Conservation (phyloP, 2,797 vertebrate genomes). For the Hippopotamyrus pictus region DNA sequence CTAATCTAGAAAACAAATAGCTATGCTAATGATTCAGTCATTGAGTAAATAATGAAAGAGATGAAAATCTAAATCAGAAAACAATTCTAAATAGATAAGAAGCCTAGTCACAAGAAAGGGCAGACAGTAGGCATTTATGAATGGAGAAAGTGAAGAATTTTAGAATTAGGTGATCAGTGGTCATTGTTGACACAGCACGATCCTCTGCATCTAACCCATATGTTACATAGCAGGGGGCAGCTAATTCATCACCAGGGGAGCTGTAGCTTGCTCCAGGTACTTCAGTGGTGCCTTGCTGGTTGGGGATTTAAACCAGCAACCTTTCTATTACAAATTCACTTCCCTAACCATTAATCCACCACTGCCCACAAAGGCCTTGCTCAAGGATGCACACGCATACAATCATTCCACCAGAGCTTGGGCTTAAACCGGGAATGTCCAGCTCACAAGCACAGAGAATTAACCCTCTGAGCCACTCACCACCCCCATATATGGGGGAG, state of each 20-base stretch:
- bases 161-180: neutral
- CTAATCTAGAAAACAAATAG: neutral
- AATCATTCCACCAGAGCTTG: neutral
- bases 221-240: neutral
- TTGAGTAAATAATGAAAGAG: neutral
- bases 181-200: neutral
- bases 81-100: neutral
- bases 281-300: neutral
- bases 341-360: neutral
- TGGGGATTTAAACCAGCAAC: neutral
- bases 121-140: neutral
- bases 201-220: neutral
- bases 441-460: neutral
- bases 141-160: neutral
- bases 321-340: neutral
- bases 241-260: neutral
- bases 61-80: neutral
- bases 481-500: neutral
- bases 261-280: too few relatives aligned
- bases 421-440: neutral
- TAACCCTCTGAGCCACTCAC: neutral
- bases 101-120: neutral
- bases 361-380: neutral
- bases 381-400: neutral
- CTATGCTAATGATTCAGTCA: neutral